Base-by-base conservation (phyloP, 2,797 vertebrate species). In the Neomorphus geoffroyi region DNA sequence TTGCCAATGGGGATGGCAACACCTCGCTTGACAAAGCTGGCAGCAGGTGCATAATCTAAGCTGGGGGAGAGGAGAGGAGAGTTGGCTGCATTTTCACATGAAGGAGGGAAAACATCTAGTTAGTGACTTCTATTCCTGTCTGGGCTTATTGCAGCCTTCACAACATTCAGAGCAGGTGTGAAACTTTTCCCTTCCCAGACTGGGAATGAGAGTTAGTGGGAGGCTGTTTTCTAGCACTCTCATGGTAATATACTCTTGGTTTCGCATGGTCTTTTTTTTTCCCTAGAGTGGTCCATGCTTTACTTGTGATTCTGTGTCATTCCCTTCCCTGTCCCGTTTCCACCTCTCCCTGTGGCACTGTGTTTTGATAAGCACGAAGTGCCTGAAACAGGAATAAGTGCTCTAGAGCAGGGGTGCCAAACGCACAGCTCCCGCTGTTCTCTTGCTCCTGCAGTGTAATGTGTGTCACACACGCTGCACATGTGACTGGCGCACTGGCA, bases 71-170 rank as follows among this genome's bases (percentile, higher is more conserved):
- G 56, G 66, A 79, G 54, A 51, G 70, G 33, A 62, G 74, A 90
- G 65, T 35, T 60, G 86, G 57, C 83, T 96, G 65, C 33, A 3
- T 46, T 58, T 80, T 57, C 78, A 11, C 11, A 48, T 35, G 80
- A 88, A 90, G 90, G 92, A 95, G 86, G 80, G 45, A 92, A 84
- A 84, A 51, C 77, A 95, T 94, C 77, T 79, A 48, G 66, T 94
- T 72, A 90, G 92, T 81, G 88, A 58, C 66, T 94, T 93, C 93
- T 96, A 93, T 96, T 96, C 92, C 77, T 94, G 92, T 82, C 82
- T 92, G 77, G 60, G 73, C 73, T 92, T 86, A 8, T 62, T 88
- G 83, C 93, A 95, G 95, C 60, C 73, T 92, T 92, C 71, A 72
- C 5, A 11, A 83, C 77, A 84, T 84, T 84, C 39, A 66, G 70